A percentile compares a stretch with the other conserved stretches of the same genome.
Evolutionary conservation across 2,888 invertebrate genomes (phyloP).

Genomic region (Clistopyga incitator): DNA sequence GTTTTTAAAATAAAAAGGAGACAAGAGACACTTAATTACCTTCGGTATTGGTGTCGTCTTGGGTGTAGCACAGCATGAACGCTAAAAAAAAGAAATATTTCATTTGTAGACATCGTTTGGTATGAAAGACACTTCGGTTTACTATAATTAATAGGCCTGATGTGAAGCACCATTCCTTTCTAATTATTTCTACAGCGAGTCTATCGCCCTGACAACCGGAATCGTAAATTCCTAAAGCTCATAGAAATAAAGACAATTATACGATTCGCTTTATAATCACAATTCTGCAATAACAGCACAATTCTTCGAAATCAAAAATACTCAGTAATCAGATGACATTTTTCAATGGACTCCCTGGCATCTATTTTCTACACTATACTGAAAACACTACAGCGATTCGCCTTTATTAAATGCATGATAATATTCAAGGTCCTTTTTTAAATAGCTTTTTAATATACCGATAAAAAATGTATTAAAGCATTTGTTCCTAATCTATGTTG

Average conservation of each 20-base stretch:
- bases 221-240: too few relatives aligned
- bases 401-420: not conserved
- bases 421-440: not conserved
- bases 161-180: slow-evolving; percentile 53
- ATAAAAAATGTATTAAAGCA: not conserved
- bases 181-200: slow-evolving; percentile 30
- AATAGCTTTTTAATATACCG: not conserved
- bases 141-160: slow-evolving; percentile 13
- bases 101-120: slow-evolving; percentile 58
- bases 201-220: not conserved
- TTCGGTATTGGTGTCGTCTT: slow-evolving; percentile 95
- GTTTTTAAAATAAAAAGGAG: slow-evolving; percentile 8
- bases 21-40: slow-evolving; percentile 86
- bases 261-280: too few relatives aligned
- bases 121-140: not conserved
- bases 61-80: slow-evolving; percentile 97
- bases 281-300: not conserved
- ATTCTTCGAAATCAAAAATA: not conserved
- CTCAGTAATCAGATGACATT: slow-evolving; percentile 16
- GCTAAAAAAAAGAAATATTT: slow-evolving; percentile 89
- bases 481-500: not conserved
- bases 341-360: not conserved
- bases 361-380: slow-evolving; percentile 7
- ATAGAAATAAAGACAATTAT: too few relatives aligned
- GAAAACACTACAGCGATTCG: not conserved